phyloP scores from a whole-genome alignment of 1,140 invertebrate species.

The Achroia grisella region DNA sequence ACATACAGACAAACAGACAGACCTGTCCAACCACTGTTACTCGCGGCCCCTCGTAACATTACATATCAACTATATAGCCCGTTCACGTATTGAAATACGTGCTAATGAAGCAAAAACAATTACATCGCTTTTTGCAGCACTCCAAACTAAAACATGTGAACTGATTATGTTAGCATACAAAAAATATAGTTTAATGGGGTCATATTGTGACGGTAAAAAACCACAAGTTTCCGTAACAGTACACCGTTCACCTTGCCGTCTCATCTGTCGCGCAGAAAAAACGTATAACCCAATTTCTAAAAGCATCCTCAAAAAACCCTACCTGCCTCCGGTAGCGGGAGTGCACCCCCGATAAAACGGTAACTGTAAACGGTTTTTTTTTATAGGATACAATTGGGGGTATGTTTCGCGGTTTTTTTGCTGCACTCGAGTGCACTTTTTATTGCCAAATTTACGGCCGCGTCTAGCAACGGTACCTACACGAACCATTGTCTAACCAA shows the following conservation, averaged over 20 bases:
- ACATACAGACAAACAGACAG: constrained; percentile 25
- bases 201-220: constrained; percentile 45
- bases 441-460: constrained; percentile 43
- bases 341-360: constrained; percentile 38
- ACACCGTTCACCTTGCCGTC: constrained; percentile 56
- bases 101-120: neutral
- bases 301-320: constrained; percentile 43
- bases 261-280: constrained; percentile 49
- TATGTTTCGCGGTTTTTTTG: constrained; percentile 46
- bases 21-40: constrained; percentile 23
- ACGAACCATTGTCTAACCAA: constrained; percentile 37
- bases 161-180: constrained; percentile 35
- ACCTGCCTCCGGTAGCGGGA: constrained; percentile 52
- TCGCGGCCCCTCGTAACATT: neutral
- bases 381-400: constrained; percentile 17
- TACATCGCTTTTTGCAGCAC: constrained; percentile 3
- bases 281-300: constrained; percentile 63
- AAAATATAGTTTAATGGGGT: constrained; percentile 53
- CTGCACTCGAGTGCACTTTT: constrained; percentile 25
- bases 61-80: neutral
- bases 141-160: constrained; percentile 41
- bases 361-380: constrained; percentile 48
- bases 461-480: constrained; percentile 44
- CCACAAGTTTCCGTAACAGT: constrained; percentile 59
- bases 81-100: neutral